phyloP scores from a whole-genome alignment of 1,140 invertebrate genomes.

The Myzus persicae region DNA sequence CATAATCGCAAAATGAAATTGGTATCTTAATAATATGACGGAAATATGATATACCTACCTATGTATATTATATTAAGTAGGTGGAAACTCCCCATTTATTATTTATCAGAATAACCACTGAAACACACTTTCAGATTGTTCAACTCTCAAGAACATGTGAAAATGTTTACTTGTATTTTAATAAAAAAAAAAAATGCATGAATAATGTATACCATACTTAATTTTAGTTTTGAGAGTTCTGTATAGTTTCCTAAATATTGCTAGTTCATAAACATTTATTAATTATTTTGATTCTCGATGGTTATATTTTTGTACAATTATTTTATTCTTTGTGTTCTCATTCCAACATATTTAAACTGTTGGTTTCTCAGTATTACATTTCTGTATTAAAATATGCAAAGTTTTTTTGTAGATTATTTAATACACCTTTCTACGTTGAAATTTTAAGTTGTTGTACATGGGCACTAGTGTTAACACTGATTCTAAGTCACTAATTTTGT shows the following conservation, averaged over 20 bases:
- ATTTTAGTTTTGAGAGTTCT: background rate
- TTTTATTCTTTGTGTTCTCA: background rate
- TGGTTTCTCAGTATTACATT: background rate
- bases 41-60: slow-evolving; percentile 45
- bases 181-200: background rate
- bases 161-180: slow-evolving; percentile 27
- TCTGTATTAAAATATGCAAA: background rate
- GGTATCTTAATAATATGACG: background rate
- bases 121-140: background rate
- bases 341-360: background rate
- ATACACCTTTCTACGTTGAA: background rate
- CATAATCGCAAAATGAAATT: background rate
- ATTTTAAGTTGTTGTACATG: background rate
- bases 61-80: background rate
- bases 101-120: background rate
- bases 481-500: background rate
- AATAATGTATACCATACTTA: background rate
- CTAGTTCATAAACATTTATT: background rate
- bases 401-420: background rate
- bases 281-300: background rate
- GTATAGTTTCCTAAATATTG: background rate
- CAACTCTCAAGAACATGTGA: background rate
- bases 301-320: background rate
- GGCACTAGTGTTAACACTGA: too few relatives aligned
- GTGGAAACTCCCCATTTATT: background rate